A percentile compares a stretch with the other conserved stretches of the same genome.
phyloP scores from a whole-genome alignment of 2,797 vertebrate genomes.

The Antrozous pallidus region DNA sequence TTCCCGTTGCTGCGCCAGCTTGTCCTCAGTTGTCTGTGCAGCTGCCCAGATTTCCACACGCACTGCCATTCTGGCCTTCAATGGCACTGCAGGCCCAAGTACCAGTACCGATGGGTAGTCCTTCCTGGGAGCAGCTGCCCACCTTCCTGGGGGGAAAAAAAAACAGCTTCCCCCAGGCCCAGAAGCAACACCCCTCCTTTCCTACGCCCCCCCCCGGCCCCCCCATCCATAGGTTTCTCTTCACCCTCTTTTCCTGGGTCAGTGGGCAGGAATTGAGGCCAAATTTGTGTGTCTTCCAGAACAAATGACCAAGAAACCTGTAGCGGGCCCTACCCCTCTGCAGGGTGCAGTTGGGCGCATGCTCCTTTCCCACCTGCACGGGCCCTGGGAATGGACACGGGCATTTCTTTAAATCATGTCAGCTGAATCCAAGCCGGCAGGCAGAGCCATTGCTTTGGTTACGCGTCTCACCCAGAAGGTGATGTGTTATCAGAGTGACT shows the following conservation, averaged over 20 bases:
- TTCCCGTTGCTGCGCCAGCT: not conserved
- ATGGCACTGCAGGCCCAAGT: not conserved
- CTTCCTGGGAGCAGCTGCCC: not conserved
- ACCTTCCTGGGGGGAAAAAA: not conserved
- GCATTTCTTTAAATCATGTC: too few species aligned
- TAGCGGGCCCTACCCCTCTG: too few species aligned
- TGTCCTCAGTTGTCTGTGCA: not conserved
- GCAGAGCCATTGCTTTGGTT: too few species aligned
- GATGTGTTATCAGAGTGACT: too few species aligned
- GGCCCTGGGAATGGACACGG: too few species aligned
- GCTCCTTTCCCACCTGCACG: too few species aligned
- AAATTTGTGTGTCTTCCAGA: not conserved
- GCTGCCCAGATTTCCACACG: not conserved
- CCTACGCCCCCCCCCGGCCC: too few species aligned
- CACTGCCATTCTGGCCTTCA: not conserved
- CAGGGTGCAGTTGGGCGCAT: too few species aligned
- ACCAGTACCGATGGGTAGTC: too few species aligned
- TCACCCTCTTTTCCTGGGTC: not conserved
- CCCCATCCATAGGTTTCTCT: not conserved
- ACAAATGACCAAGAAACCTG: not conserved
- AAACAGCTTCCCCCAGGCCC: not conserved
- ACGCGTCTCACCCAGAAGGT: too few species aligned
- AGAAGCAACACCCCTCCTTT: not conserved
- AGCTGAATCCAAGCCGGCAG: too few species aligned
- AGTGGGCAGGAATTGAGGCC: not conserved